Evolutionary conservation across 2,797 vertebrate species (phyloP).

Genomic region (Zalophus californianus): DNA sequence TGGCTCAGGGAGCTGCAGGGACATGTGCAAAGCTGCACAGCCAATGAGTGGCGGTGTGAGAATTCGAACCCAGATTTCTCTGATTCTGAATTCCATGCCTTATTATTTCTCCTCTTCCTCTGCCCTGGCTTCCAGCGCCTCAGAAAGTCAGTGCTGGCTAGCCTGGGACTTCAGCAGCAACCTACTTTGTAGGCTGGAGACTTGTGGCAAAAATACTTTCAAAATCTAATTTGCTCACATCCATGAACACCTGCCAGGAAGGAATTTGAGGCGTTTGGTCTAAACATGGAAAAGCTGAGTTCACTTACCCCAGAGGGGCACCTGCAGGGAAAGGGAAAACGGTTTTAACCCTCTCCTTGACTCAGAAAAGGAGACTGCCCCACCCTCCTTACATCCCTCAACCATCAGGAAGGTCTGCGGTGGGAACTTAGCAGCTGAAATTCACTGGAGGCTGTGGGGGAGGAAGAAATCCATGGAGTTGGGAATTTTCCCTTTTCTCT

Average conservation of each 20-base stretch:
- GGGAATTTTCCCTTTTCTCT: neutral
- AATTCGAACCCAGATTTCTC: neutral
- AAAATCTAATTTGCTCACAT: slow-evolving; percentile 72
- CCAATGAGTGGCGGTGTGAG: neutral
- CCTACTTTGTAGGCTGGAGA: neutral
- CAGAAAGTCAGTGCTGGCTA: neutral
- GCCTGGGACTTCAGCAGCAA: neutral
- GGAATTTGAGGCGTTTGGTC: slow-evolving; percentile 69
- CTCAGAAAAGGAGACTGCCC: neutral
- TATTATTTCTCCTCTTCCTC: neutral
- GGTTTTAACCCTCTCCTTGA: slow-evolving; percentile 45
- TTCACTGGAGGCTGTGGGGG: neutral
- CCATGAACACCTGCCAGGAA: slow-evolving; percentile 78
- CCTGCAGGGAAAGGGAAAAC: slow-evolving; percentile 51
- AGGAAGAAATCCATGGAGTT: neutral
- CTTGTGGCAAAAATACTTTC: slow-evolving; percentile 39
- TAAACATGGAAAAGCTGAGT: slow-evolving; percentile 80
- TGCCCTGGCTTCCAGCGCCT: neutral
- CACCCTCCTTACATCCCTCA: neutral
- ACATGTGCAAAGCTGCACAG: neutral
- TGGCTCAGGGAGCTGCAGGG: neutral
- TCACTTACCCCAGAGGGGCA: slow-evolving; percentile 75
- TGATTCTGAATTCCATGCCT: neutral
- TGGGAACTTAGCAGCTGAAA: neutral
- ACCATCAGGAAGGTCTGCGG: neutral